A percentile compares a stretch with the other conserved stretches of the same genome.
Evolutionary conservation across 2,888 invertebrate genomes (phyloP).

Genomic region (Mellilla xanthometata): DNA sequence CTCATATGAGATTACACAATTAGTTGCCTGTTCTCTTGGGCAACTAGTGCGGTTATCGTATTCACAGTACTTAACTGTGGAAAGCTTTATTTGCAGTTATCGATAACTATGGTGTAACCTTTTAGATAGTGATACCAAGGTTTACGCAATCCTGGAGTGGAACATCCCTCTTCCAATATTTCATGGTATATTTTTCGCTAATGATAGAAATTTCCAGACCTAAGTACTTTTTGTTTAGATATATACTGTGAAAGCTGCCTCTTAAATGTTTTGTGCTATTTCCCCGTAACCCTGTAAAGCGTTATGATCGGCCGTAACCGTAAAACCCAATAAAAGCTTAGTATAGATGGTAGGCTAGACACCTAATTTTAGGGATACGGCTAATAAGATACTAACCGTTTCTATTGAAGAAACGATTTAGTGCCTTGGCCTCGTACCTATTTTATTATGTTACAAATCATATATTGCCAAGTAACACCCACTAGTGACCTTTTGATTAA

Average conservation of each 20-base stretch:
- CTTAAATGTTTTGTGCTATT: too few relatives aligned
- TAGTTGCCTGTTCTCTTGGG: slow-evolving; percentile 28
- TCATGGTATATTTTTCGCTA: too few relatives aligned
- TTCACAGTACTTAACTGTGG: slow-evolving; percentile 37
- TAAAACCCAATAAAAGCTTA: slow-evolving; percentile 47
- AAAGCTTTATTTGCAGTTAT: slow-evolving; percentile 40
- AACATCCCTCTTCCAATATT: slow-evolving; percentile 23
- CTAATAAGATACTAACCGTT: too few relatives aligned
- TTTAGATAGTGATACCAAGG: slow-evolving; percentile 34
- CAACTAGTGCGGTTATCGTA: slow-evolving; percentile 37
- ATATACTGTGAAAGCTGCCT: too few relatives aligned
- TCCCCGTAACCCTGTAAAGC: slow-evolving; percentile 38
- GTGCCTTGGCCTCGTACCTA: too few relatives aligned
- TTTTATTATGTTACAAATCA: not conserved
- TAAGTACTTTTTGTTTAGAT: too few relatives aligned
- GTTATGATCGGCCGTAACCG: slow-evolving; percentile 29
- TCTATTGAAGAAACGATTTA: too few relatives aligned
- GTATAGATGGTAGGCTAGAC: slow-evolving; percentile 5
- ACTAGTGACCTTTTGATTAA: slow-evolving; percentile 2
- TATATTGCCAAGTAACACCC: slow-evolving; percentile 6
- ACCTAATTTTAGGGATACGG: too few relatives aligned
- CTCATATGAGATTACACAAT: slow-evolving; percentile 37
- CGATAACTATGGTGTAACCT: slow-evolving; percentile 33
- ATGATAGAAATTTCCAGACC: too few relatives aligned
- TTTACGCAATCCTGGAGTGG: slow-evolving; percentile 43